Base-by-base conservation (phyloP, 2,113 vertebrate species). In the Alosa alosa region DNA sequence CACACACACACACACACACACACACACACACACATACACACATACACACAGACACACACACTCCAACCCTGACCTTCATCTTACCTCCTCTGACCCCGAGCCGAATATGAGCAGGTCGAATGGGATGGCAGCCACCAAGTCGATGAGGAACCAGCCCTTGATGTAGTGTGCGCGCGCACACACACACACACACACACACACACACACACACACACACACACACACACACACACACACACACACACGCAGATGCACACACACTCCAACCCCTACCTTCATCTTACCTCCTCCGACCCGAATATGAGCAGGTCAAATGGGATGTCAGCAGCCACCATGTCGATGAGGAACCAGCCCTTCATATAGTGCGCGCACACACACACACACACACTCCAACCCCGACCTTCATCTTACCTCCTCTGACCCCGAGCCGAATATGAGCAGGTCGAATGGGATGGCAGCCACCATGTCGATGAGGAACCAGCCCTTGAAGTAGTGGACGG, bases 391-490 rank as follows among this genome's bases (percentile, higher is more conserved):
- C 41, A 18, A 81, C 46, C 13, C 13, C 13, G 15, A 15, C 10
- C 44, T 83, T 20, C 52, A 6, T 31, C 96, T 98, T 93, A 99
- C 98, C 97, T 99, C 98, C 90, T 99, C 98, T 52, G 98, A 99
- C 87, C 98, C 98, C 83, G 97, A 99, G 93, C 98, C 97, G 92
- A 99, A 99, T 93, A 99, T 99, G 91, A 99, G 97, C 91, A 99
- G 96, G 95, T 99, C 98, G 89, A 99, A 99, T 15, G 98, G 98
- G 91, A 99, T 99, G 92, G 98, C 98, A 36, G 98, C 98, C 87
- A 99, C 98, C 97, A 99, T 99, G 94, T 99, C 98, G 91, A 99
- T 99, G 93, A 99, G 97, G 95, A 99, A 99, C 98, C 98, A 99
- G 94, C 98, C 98, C 95, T 99, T 99, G 91, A 99, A 99, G 95